Evolutionary conservation across 2,113 vertebrate genomes (phyloP), one percentile per base, ranked within the genome.

Genomic region (Collichthys lucidus): DNA sequence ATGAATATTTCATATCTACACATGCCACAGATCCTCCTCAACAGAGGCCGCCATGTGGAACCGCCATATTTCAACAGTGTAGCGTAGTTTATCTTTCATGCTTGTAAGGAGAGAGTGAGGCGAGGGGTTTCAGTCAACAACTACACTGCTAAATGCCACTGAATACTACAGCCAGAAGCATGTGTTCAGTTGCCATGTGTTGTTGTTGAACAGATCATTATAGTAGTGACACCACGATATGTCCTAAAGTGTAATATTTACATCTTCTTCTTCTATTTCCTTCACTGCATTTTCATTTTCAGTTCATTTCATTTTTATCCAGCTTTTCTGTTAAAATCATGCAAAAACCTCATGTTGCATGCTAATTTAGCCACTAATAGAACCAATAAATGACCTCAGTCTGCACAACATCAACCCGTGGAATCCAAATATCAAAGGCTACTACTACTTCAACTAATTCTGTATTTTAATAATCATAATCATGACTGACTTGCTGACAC

Each of bases 401-500:
- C 35, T 12, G 11, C 26, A 3, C 19, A 60, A 53, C 49, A 22
- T 15, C 20, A 29, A 49, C 16, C 63, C 61, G 22, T 40, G 8
- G 7, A 20, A 64, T 50, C 26, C 65, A 31, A 56, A 47, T 12
- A 11, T 29, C 42, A 22, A 15, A 19, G 3, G 40, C 44, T 2
- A 16, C n/a, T 2, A 16, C n/a, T 11, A 24, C 42, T 50, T 64
- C 12, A 19, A 4, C 63, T 20, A 5, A 24, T 4, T 26, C 49
- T 17, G n/a, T 14, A 70, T 40, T 63, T 40, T 63, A 8, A 19
- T 57, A 11, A 72, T 85, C 35, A 29, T 53, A 53, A 79, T 59
- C 47, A 57, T 4, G 57, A 83, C 29, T 10, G 59, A 75, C 44
- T 72, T 52, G 19, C 65, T 89, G 44, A 14, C 44, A 46, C n/a